Conservation (phyloP, 2,797 vertebrate genomes). For the Halcyon leucocephala region DNA sequence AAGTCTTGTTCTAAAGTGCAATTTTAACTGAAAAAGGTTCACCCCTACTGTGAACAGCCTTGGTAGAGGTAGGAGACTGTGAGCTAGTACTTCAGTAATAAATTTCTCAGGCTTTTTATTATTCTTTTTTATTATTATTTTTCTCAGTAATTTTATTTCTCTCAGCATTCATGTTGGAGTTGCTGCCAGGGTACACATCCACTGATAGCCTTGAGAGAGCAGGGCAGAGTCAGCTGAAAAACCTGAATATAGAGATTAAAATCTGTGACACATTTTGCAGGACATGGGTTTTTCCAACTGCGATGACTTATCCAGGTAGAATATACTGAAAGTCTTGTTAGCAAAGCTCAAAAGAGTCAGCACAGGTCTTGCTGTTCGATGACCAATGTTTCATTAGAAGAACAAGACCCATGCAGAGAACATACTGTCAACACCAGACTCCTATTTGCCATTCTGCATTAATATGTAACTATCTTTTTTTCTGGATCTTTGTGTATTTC, state of each 20-base stretch:
- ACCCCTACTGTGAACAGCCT: fast-evolving
- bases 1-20: background rate
- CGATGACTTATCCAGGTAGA: background rate
- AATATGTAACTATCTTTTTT: background rate
- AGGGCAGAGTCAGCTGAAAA: background rate
- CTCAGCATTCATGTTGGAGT: background rate
- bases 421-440: background rate
- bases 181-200: background rate
- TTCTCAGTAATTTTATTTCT: background rate
- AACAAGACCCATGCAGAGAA: background rate
- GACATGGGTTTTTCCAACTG: background rate
- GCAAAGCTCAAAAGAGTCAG: background rate
- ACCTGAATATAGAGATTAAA: background rate
- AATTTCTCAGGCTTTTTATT: background rate
- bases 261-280: background rate
- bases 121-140: background rate
- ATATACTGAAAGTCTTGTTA: background rate
- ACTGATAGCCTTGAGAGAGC: background rate
- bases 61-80: background rate
- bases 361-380: background rate
- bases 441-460: background rate
- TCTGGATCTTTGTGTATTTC: background rate
- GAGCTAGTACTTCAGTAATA: background rate
- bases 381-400: background rate
- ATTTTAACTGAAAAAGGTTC: background rate